Evolutionary conservation across 2,113 vertebrate genomes (phyloP).

Genomic region (Perca fluviatilis): DNA sequence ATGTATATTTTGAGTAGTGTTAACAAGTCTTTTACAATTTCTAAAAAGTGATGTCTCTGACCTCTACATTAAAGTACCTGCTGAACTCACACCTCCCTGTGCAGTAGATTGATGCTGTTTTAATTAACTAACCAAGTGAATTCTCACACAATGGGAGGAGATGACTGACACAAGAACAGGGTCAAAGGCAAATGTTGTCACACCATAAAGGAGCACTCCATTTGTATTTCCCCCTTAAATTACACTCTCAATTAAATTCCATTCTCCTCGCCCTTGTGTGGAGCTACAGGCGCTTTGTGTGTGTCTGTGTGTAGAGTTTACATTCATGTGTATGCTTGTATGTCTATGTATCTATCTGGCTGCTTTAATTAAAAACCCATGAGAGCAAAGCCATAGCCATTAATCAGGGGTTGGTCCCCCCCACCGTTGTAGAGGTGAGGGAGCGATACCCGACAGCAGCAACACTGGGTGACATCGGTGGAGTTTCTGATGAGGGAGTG

Average conservation of each 20-base stretch:
- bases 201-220: conserved; percentile 52
- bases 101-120: conserved; percentile 34
- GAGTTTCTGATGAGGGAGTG: conserved; percentile 8
- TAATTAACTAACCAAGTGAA: conserved; percentile 51
- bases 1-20: neutral
- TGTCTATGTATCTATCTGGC: conserved; percentile 34
- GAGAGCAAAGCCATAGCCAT: conserved; percentile 51
- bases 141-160: conserved; percentile 50
- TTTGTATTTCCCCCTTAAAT: conserved; percentile 57
- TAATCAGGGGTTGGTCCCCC: conserved; percentile 53
- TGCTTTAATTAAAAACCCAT: conserved; percentile 71
- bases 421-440: conserved; percentile 39
- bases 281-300: conserved; percentile 3
- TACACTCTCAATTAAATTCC: conserved; percentile 56
- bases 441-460: conserved; percentile 26
- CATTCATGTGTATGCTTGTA: conserved; percentile 11
- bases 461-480: conserved; percentile 44
- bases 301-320: conserved; percentile 5
- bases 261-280: conserved; percentile 38
- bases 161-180: conserved; percentile 31
- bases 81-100: neutral
- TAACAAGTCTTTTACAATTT: neutral
- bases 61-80: conserved; percentile 5
- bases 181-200: conserved; percentile 44
- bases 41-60: neutral